Conservation (phyloP, 2,113 vertebrate genomes). For the Gopherus flavomarginatus region DNA sequence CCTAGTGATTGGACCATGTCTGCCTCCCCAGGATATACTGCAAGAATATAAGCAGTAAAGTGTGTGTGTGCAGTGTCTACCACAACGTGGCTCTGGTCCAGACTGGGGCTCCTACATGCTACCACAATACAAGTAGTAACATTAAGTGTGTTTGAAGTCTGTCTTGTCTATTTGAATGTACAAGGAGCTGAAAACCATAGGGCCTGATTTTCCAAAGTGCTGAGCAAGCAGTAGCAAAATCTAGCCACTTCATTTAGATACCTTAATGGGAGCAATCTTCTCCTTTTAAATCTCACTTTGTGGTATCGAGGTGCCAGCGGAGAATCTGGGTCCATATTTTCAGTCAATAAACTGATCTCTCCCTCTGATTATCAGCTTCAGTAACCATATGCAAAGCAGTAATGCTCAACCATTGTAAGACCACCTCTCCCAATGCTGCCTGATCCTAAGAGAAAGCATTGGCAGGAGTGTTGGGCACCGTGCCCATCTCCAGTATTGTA, state of each 20-base stretch:
- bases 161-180: accelerated
- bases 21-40: accelerated
- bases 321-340: not conserved
- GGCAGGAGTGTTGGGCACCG: not conserved
- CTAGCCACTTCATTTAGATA: not conserved
- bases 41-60: accelerated
- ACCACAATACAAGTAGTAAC: accelerated
- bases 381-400: not conserved
- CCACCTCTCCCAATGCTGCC: accelerated
- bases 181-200: not conserved
- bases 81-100: not conserved
- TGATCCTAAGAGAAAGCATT: not conserved
- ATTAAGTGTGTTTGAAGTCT: accelerated
- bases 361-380: accelerated
- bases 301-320: not conserved
- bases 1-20: accelerated
- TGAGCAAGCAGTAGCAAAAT: accelerated
- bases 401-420: accelerated
- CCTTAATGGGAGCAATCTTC: not conserved
- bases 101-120: accelerated
- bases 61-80: accelerated
- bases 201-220: not conserved
- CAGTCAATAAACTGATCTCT: not conserved
- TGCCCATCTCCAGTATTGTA: not conserved
- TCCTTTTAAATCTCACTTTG: not conserved